Percentiles rank a stretch among this genome's conserved stretches.
Evolutionary conservation across 2,113 vertebrate species (phyloP).

Genomic region (Bufo bufo): DNA sequence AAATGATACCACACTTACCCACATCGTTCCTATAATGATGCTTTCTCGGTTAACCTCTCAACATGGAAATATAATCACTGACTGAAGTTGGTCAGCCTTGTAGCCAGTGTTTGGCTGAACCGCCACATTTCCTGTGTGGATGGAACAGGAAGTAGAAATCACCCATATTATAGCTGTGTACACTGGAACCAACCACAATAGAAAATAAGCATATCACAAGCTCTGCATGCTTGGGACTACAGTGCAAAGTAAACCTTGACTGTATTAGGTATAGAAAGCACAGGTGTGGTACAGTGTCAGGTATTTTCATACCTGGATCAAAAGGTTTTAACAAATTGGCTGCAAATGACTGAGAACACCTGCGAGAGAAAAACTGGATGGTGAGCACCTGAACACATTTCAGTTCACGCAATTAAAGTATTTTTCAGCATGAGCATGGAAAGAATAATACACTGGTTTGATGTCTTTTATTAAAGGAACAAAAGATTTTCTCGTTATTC

Average conservation of each 20-base stretch:
- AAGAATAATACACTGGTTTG: constrained; percentile 81
- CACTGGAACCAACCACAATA: neutral
- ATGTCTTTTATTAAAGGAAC: constrained; percentile 81
- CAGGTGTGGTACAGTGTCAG: constrained; percentile 74
- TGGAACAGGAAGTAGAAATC: no score
- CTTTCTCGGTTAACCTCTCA: no score
- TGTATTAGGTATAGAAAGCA: constrained; percentile 53
- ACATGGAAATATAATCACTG: no score
- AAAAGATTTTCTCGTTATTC: constrained; percentile 86
- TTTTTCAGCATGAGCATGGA: constrained; percentile 76
- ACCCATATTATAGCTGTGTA: neutral
- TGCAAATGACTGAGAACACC: constrained; percentile 73
- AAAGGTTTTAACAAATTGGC: constrained; percentile 62
- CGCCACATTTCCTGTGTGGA: no score
- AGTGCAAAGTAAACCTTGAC: constrained; percentile 63
- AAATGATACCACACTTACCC: no score
- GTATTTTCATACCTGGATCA: constrained; percentile 69
- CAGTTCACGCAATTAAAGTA: constrained; percentile 79
- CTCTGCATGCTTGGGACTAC: constrained; percentile 51
- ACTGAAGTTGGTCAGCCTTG: no score
- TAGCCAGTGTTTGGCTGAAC: no score
- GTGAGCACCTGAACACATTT: constrained; percentile 82
- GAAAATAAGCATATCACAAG: neutral
- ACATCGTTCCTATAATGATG: no score
- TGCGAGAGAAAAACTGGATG: constrained; percentile 72